These are phyloP conservation scores for Agapornis roseicollis DNA, from an alignment of 2,113 vertebrate genomes.

Conservation along the genomic window DNA sequence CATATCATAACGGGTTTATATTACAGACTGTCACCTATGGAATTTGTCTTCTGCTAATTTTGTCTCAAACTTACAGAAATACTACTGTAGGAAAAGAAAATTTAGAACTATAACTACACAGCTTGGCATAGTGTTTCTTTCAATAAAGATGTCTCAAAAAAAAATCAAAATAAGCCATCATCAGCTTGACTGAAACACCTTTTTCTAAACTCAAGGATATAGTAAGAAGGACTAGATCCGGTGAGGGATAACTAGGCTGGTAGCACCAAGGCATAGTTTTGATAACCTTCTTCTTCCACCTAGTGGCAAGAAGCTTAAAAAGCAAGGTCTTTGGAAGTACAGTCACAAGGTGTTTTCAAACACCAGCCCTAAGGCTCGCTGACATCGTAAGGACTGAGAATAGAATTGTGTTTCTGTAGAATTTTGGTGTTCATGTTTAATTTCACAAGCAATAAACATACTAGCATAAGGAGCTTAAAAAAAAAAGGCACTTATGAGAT, in stretches of 20 bases:
- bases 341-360: neutral
- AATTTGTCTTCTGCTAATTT: neutral
- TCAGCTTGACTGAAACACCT: neutral
- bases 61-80: neutral
- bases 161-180: neutral
- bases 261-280: slow-evolving; percentile 37
- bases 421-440: neutral
- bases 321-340: slow-evolving; percentile 5
- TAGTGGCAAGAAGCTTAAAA: slow-evolving; percentile 76
- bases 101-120: neutral
- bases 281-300: slow-evolving; percentile 79
- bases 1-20: neutral
- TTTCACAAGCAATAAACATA: neutral
- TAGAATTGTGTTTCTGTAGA: neutral
- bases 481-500: neutral
- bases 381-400: neutral
- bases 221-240: neutral
- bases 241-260: neutral
- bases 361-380: neutral
- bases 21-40: neutral
- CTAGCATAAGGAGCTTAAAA: neutral
- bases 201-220: neutral
- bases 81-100: neutral
- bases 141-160: neutral
- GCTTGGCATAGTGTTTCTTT: neutral